Conservation (phyloP, 1,140 invertebrate species). For the Drosophila melanica region DNA sequence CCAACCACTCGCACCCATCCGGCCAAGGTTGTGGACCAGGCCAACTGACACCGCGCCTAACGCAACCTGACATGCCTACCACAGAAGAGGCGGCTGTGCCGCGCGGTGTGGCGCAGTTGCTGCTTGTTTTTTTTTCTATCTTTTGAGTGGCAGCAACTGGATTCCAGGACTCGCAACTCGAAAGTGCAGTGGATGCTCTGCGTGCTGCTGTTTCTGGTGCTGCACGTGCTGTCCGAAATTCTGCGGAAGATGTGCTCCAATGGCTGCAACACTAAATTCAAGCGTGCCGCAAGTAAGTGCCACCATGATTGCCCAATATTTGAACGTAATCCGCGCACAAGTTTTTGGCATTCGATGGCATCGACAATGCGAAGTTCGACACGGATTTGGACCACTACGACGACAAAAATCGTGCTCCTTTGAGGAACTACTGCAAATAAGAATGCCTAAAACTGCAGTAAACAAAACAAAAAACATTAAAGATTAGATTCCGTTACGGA, state of each 20-base stretch:
- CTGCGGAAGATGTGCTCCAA: constrained; percentile 32
- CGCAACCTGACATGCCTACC: constrained; percentile 43
- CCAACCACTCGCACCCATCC: constrained; percentile 16
- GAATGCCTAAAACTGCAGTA: neutral
- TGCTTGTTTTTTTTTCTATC: constrained; percentile 22
- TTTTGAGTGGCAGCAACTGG: neutral
- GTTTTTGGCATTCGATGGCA: neutral
- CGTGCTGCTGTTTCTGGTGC: constrained; percentile 27
- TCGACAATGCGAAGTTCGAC: neutral
- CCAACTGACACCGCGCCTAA: constrained; percentile 64
- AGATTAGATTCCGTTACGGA: neutral
- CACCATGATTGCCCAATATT: neutral
- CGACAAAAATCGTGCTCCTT: neutral
- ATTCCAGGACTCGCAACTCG: constrained; percentile 2
- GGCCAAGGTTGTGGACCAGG: constrained; percentile 21
- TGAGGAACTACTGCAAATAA: constrained; percentile 14
- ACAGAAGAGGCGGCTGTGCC: constrained; percentile 50
- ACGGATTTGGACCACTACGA: constrained; percentile 12
- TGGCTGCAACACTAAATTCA: constrained; percentile 56
- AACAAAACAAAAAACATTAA: no score
- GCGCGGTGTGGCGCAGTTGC: constrained; percentile 24
- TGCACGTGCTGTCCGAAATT: constrained; percentile 42
- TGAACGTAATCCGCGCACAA: neutral
- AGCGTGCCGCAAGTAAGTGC: constrained; percentile 41
- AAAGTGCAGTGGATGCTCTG: constrained; percentile 25